These are phyloP conservation scores for Himalopsyche kuldschensis DNA, from an alignment of 2,888 invertebrate genomes.

Conservation along the genomic window DNA sequence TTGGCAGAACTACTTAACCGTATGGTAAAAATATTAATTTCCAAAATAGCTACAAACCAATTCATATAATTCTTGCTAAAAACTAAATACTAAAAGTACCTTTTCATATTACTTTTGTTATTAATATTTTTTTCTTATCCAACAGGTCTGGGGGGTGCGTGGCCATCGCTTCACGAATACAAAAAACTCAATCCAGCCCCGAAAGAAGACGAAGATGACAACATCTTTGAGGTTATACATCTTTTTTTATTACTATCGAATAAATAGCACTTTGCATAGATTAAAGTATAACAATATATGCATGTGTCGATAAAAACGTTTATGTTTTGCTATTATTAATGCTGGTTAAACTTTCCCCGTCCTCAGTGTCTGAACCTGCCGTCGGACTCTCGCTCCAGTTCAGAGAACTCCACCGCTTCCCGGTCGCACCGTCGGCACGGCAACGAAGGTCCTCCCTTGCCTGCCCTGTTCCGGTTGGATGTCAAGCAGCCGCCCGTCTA, in stretches of 20 bases:
- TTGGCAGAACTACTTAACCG: too few relatives aligned
- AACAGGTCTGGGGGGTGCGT: constrained; percentile 76
- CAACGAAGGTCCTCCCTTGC: constrained; percentile 30
- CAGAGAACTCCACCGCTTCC: constrained; percentile 63
- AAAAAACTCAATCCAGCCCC: constrained; percentile 63
- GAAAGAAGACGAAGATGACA: constrained; percentile 85
- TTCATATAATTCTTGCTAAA: too few relatives aligned
- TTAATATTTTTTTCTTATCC: constrained; percentile 30
- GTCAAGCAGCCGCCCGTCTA: constrained; percentile 19
- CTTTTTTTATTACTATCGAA: neutral
- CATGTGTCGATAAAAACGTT: too few relatives aligned
- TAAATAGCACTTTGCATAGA: too few relatives aligned
- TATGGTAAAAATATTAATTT: too few relatives aligned
- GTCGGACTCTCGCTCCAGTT: constrained; percentile 77
- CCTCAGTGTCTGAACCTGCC: constrained; percentile 83
- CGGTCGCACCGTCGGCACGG: constrained; percentile 44
- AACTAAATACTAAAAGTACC: too few relatives aligned
- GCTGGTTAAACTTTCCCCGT: constrained; percentile 18
- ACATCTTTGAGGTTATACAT: constrained; percentile 85
- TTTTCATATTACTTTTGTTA: too few relatives aligned
- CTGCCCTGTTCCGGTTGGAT: constrained; percentile 10
- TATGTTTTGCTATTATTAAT: neutral
- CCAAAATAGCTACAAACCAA: too few relatives aligned
- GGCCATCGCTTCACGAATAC: constrained; percentile 68
- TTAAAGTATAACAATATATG: too few relatives aligned